Conservation (phyloP, 2,113 vertebrate genomes). For the Mustela nigripes region DNA sequence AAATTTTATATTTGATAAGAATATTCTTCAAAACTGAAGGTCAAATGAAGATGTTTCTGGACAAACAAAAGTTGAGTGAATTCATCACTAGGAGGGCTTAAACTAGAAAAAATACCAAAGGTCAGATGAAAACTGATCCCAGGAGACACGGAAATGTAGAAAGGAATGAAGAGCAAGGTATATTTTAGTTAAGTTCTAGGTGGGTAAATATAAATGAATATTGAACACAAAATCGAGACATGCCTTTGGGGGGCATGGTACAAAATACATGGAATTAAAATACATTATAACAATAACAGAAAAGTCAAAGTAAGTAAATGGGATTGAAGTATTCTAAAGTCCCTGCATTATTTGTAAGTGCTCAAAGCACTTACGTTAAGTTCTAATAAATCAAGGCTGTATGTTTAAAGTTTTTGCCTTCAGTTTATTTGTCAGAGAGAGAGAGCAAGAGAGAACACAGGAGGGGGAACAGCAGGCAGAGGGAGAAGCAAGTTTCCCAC, state of each 20-base stretch:
- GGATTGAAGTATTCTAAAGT: neutral
- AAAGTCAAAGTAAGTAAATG: neutral
- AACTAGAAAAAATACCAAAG: neutral
- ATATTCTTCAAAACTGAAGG: neutral
- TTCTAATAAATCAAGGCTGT: neutral
- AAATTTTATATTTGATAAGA: constrained; percentile 29
- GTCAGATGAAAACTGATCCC: neutral
- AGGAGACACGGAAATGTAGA: neutral
- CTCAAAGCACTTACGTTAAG: neutral
- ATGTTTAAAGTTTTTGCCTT: neutral
- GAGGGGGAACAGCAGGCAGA: neutral
- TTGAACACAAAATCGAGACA: neutral
- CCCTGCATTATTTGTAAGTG: neutral
- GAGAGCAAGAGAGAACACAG: neutral
- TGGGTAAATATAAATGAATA: neutral
- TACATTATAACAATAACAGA: neutral
- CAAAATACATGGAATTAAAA: neutral
- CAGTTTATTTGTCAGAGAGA: neutral
- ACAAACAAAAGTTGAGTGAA: neutral
- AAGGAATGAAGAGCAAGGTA: neutral
- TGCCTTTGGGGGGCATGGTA: neutral
- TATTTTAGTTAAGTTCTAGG: neutral
- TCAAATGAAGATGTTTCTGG: neutral
- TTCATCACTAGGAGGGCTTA: neutral
- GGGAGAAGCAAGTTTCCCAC: neutral